phyloP scores from a whole-genome alignment of 2,797 vertebrate species.

The Sebastes nivosus region DNA sequence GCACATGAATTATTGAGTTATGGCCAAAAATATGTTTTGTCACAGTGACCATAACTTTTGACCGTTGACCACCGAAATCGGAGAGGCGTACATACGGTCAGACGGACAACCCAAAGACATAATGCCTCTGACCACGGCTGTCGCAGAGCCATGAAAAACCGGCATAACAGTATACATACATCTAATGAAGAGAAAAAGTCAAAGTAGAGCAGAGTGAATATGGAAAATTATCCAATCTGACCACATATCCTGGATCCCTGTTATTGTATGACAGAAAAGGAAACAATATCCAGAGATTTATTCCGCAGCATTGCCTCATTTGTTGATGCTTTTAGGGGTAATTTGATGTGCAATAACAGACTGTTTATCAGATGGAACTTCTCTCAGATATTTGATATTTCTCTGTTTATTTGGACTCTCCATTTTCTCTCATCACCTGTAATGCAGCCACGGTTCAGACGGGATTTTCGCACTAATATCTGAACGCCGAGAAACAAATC shows the following conservation, averaged over 20 bases:
- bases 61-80: too few relatives aligned
- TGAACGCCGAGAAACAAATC: constrained; percentile 57
- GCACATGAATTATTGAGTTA: too few relatives aligned
- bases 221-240: neutral
- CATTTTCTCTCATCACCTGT: constrained; percentile 32
- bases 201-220: neutral
- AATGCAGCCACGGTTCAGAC: constrained; percentile 13
- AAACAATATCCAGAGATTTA: neutral
- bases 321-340: constrained; percentile 1
- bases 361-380: neutral
- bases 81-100: too few relatives aligned
- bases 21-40: too few relatives aligned
- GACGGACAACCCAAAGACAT: too few relatives aligned
- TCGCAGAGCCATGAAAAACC: too few relatives aligned
- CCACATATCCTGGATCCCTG: neutral
- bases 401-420: constrained; percentile 11
- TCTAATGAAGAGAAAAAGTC: neutral
- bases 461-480: constrained; percentile 49
- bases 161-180: neutral
- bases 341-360: neutral
- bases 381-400: neutral
- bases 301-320: neutral
- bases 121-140: too few relatives aligned
- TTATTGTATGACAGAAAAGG: neutral
- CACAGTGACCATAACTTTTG: too few relatives aligned